These are phyloP conservation scores for Lagria hirta DNA, from an alignment of 2,888 invertebrate species.

Conservation along the genomic window DNA sequence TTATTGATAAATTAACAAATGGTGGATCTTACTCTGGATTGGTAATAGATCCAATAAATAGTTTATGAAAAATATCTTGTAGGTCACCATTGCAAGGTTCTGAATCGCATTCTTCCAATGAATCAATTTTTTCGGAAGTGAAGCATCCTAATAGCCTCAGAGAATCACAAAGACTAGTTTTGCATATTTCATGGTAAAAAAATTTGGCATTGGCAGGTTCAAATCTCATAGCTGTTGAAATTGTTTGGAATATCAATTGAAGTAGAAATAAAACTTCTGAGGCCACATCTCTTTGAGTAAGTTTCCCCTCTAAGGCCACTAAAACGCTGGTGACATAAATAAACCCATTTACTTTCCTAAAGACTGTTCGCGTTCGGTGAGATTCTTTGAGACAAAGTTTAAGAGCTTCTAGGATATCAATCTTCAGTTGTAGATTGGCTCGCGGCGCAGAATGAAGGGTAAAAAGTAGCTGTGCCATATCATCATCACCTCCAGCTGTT, in stretches of 20 bases:
- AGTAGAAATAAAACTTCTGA: conserved; percentile 74
- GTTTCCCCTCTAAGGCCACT: conserved; percentile 84
- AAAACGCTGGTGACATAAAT: conserved; percentile 96
- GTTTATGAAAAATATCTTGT: conserved; percentile 63
- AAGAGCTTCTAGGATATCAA: conserved; percentile 86
- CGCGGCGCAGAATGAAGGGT: conserved; percentile 89
- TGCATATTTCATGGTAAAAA: conserved; percentile 96
- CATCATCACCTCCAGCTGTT: conserved; percentile 92
- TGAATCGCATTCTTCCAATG: conserved; percentile 43
- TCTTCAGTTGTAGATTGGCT: conserved; percentile 79
- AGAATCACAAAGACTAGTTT: conserved; percentile 91
- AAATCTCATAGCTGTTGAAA: conserved; percentile 97
- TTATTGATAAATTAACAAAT: too few relatives aligned
- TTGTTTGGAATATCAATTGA: conserved; percentile 88
- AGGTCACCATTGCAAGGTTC: conserved; percentile 36
- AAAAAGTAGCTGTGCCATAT: conserved; percentile 89
- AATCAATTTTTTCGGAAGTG: conserved; percentile 43
- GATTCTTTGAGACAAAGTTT: conserved; percentile 90
- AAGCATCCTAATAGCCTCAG: conserved; percentile 92
- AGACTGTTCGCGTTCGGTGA: conserved; percentile 93
- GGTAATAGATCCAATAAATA: conserved; percentile 76
- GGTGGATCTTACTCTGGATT: conserved; percentile 67
- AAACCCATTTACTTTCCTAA: conserved; percentile 96
- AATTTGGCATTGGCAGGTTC: conserved; percentile 99
- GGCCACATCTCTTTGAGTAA: conserved; percentile 57